Evolutionary conservation across 2,113 vertebrate species (phyloP).

Genomic region (Tauraco erythrolophus): DNA sequence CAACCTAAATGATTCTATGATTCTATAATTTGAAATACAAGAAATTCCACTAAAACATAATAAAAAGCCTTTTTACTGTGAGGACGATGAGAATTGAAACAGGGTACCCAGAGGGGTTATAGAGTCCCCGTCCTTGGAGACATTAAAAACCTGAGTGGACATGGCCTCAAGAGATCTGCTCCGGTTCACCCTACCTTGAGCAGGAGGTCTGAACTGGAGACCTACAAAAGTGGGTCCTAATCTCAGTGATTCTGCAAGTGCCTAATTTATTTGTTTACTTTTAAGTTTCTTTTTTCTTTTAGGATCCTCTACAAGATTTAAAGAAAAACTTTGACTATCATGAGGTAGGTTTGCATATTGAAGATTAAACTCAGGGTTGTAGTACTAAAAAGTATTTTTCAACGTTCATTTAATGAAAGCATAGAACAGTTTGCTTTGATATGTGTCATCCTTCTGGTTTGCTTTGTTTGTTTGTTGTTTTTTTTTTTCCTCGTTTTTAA

Average conservation of each 20-base stretch:
- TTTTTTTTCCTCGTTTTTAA: not conserved
- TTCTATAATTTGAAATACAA: not conserved
- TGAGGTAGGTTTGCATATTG: not conserved
- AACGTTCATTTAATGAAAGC: not conserved
- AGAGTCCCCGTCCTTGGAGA: not conserved
- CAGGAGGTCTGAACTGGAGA: not conserved
- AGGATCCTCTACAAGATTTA: not conserved
- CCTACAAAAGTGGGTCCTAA: not conserved
- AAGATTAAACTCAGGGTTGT: not conserved
- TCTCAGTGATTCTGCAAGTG: not conserved
- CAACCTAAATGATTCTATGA: no score
- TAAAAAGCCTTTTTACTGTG: not conserved
- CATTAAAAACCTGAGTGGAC: not conserved
- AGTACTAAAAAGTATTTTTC: not conserved
- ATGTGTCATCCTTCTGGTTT: not conserved
- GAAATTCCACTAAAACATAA: not conserved
- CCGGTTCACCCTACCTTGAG: not conserved
- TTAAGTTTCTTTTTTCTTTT: not conserved
- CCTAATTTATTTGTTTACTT: not conserved
- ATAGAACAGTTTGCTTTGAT: not conserved
- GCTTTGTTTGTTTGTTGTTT: not conserved
- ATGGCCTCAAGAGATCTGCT: not conserved
- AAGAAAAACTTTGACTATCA: not conserved
- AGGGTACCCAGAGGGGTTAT: not conserved
- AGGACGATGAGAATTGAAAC: not conserved